Percentiles rank a stretch among this genome's conserved stretches.
These are phyloP conservation scores for Phenganax marumi DNA, from an alignment of 92 coral and sea anemone genomes.

Conservation along the genomic window DNA sequence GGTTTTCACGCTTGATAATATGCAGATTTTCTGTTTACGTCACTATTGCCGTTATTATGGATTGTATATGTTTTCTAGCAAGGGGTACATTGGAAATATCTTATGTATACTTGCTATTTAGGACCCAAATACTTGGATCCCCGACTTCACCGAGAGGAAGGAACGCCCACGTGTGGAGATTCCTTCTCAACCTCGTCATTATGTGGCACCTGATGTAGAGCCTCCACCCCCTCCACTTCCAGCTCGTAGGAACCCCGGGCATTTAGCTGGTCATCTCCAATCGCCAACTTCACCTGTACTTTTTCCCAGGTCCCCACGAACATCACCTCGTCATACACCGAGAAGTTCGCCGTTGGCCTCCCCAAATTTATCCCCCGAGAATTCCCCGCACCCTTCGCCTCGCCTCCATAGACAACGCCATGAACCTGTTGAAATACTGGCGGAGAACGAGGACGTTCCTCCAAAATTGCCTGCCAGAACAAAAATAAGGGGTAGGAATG, in stretches of 20 bases:
- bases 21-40: too few relatives aligned
- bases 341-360: conserved; percentile 75
- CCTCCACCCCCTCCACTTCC: conserved; percentile 95
- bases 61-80: too few relatives aligned
- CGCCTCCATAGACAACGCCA: conserved; percentile 52
- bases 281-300: conserved; percentile 94
- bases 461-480: conserved; percentile 87
- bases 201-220: conserved; percentile 24
- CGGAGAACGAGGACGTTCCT: conserved; percentile 75
- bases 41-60: too few relatives aligned
- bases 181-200: conserved; percentile 31
- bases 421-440: conserved; percentile 53
- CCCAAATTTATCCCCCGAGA: conserved; percentile 74
- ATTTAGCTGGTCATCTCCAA: conserved; percentile 52
- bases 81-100: neutral
- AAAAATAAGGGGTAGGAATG: conserved; percentile 52
- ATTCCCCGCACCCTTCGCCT: conserved; percentile 79
- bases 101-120: conserved; percentile 15
- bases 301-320: conserved; percentile 74
- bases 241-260: conserved; percentile 62
- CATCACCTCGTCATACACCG: conserved; percentile 77
- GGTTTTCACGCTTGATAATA: too few relatives aligned
- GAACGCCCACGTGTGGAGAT: conserved; percentile 55
- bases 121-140: conserved; percentile 68
- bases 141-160: conserved; percentile 33